Conservation (phyloP, 2,113 vertebrate genomes). For the Porphyrio hochstetteri region DNA sequence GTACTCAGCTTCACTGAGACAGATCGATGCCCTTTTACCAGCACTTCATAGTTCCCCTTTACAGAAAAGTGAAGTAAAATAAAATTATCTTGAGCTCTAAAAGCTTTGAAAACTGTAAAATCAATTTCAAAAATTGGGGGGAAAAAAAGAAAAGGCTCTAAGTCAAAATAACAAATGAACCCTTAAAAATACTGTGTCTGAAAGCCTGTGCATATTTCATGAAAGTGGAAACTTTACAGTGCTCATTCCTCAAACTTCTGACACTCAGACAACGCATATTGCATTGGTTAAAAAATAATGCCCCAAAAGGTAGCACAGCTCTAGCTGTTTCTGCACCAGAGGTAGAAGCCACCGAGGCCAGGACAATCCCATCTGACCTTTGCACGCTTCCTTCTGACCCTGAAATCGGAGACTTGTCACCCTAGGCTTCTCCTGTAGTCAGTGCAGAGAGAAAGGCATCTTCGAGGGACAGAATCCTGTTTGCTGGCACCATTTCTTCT, state of each 20-base stretch:
- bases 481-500: neutral
- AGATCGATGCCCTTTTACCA: neutral
- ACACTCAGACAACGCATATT: neutral
- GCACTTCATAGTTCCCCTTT: neutral
- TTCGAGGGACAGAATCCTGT: neutral
- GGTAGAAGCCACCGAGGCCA: neutral
- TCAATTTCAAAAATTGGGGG: neutral
- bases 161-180: neutral
- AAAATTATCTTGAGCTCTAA: neutral
- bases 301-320: neutral
- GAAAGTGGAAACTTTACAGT: neutral
- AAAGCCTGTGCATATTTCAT: neutral
- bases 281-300: neutral
- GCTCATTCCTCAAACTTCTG: neutral
- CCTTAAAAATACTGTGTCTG: neutral
- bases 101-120: neutral
- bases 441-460: neutral
- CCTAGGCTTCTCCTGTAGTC: neutral
- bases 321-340: neutral
- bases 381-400: neutral
- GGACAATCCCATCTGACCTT: neutral
- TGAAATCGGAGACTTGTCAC: neutral
- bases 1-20: neutral
- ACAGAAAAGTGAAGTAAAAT: neutral
- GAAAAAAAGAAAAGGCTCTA: neutral